Percentiles rank a stretch among this genome's conserved stretches.
phyloP scores from a whole-genome alignment of 2,888 invertebrate genomes.

The Drosophila kambysellisi region DNA sequence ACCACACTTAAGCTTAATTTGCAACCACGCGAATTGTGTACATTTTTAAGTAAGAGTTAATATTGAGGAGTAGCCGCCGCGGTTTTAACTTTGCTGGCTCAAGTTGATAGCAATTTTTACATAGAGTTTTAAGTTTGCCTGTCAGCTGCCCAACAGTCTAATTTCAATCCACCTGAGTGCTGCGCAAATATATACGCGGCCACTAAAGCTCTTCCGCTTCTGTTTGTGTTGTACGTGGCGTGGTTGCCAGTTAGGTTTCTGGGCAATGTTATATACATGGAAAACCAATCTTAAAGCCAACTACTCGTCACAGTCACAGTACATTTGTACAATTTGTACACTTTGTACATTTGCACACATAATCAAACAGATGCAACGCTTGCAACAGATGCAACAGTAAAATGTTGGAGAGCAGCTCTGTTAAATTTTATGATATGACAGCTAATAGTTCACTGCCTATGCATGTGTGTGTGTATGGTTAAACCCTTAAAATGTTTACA shows the following conservation, averaged over 20 bases:
- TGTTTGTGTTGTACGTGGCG: conserved; percentile 37
- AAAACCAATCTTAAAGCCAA: conserved; percentile 64
- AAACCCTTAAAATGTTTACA: conserved; percentile 59
- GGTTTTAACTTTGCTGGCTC: conserved; percentile 31
- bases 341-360: conserved; percentile 12
- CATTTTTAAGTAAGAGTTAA: conserved; percentile 79
- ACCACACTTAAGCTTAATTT: conserved; percentile 77
- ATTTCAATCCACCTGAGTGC: conserved; percentile 52
- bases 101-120: conserved; percentile 65
- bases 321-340: conserved; percentile 5
- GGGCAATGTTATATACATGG: conserved; percentile 43
- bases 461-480: conserved; percentile 30
- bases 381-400: neutral
- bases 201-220: conserved; percentile 23
- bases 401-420: conserved; percentile 17
- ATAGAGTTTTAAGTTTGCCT: conserved; percentile 53
- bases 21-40: conserved; percentile 68
- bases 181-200: conserved; percentile 35
- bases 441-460: neutral
- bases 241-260: conserved; percentile 13
- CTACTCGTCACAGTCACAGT: conserved; percentile 50
- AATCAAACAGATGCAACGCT: neutral
- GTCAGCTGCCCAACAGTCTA: conserved; percentile 8
- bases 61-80: conserved; percentile 56
- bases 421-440: conserved; percentile 10